phyloP scores from a whole-genome alignment of 1,140 invertebrate species.

The Aphaenogaster floridana region DNA sequence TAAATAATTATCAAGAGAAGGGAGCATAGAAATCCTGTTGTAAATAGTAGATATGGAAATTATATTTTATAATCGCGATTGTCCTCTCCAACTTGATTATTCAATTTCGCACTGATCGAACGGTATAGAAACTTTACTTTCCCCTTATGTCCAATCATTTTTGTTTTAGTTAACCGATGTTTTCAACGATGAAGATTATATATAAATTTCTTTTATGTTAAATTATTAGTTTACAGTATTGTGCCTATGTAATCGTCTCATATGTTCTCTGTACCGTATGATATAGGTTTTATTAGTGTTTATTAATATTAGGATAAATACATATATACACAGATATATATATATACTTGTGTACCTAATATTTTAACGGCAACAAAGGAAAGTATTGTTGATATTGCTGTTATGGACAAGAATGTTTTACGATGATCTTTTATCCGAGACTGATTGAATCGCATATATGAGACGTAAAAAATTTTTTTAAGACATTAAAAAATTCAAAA shows the following conservation, averaged over 20 bases:
- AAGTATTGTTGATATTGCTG: conserved; percentile 27
- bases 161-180: conserved; percentile 33
- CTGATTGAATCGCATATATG: not conserved
- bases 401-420: not conserved
- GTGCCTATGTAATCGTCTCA: not conserved
- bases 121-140: conserved; percentile 40
- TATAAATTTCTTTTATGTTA: conserved; percentile 23
- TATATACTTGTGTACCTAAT: conserved; percentile 49
- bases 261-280: conserved; percentile 7
- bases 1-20: conserved; percentile 70
- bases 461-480: not conserved
- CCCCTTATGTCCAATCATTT: conserved; percentile 28
- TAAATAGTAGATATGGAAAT: conserved; percentile 67
- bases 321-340: conserved; percentile 15
- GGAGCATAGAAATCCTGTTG: conserved; percentile 45
- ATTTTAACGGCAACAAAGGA: conserved; percentile 37
- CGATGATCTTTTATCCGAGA: not conserved
- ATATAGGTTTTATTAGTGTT: conserved; percentile 12
- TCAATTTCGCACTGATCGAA: not conserved
- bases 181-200: conserved; percentile 16
- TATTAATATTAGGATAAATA: not conserved
- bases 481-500: not conserved
- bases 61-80: conserved; percentile 57
- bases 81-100: conserved; percentile 14
- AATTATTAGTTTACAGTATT: conserved; percentile 55